Evolutionary conservation across 2,888 invertebrate species (phyloP), one percentile per base, ranked within the genome.

Genomic region (Serrognathus titanus): DNA sequence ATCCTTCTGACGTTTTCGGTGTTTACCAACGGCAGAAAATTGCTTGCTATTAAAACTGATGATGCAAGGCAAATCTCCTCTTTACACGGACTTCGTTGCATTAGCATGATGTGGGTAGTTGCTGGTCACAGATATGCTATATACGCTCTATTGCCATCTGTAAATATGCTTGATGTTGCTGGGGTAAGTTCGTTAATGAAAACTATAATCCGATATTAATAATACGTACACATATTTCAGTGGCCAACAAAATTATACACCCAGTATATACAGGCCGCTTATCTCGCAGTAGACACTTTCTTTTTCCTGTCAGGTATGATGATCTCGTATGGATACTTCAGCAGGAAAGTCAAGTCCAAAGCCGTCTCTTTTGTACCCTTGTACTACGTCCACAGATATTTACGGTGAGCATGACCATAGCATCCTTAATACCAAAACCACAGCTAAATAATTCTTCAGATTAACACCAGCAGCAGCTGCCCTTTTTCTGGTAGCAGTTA

Each of bases 201-300:
- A 16, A 16, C 16, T 16, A 16, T 16, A 16, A 3, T 16, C 16
- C 16, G 16, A 3, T 3, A 31, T 31, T 31, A 7, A 20, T 20
- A 20, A 31, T 31, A 31, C 24, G 24, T 31, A 31, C 24, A 3
- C 24, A 31, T 3, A 5, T 51, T 54, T 41, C 20, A 55, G 55
- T 58, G 49, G 40, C 16, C 36, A 31, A 12, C 35, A 1, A 41
- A 41, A 13, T 9, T 38, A 2, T 12, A 41, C 9, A 43, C 38
- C 1, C 46, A 37, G 24, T 56, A 56, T 38, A 40, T 59, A 41
- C 49, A 57, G 38, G 51, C 52, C 20, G 57, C 53, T 9, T 35
- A 36, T n/a, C 53, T 59, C 1, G 52, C 56, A 9, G 59, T 59
- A 1, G 59, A 59, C 47, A 59, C 59, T 9, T 59, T 59, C 48